Evolutionary conservation across 2,888 invertebrate species (phyloP).

Genomic region (Hedychridium roseum): DNA sequence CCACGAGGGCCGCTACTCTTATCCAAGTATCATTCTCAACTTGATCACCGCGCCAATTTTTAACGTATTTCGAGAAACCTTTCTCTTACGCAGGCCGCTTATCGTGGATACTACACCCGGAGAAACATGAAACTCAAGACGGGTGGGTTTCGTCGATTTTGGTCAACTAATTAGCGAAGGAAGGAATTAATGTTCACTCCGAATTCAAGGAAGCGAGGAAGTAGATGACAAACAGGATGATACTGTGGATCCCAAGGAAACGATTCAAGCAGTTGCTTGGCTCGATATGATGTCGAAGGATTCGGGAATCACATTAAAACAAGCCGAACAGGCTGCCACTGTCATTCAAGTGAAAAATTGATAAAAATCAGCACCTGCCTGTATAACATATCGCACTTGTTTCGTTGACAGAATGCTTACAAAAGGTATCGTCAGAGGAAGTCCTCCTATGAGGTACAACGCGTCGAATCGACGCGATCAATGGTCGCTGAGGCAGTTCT

Average conservation of each 20-base stretch:
- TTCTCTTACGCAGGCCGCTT: slow-evolving; percentile 36
- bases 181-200: not conserved
- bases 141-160: slow-evolving; percentile 29
- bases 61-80: slow-evolving; percentile 1
- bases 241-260: slow-evolving; percentile 27
- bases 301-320: slow-evolving; percentile 33
- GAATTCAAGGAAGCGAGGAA: not conserved
- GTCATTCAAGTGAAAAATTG: slow-evolving; percentile 45
- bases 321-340: slow-evolving; percentile 45
- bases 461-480: slow-evolving; percentile 27
- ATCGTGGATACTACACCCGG: slow-evolving; percentile 46
- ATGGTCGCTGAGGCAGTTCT: slow-evolving; percentile 38
- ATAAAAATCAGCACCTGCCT: not conserved
- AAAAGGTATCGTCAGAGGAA: slow-evolving; percentile 27
- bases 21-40: slow-evolving; percentile 43
- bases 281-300: slow-evolving; percentile 48
- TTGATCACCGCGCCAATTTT: not conserved
- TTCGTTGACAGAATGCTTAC: slow-evolving; percentile 30
- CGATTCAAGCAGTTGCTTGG: slow-evolving; percentile 48
- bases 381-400: not conserved
- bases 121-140: slow-evolving; percentile 34
- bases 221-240: not conserved
- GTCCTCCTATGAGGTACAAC: slow-evolving; percentile 13
- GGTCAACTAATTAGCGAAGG: not conserved
- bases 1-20: slow-evolving; percentile 36